Base-by-base conservation (phyloP, 2,797 vertebrate genomes). In the Karalla daura region DNA sequence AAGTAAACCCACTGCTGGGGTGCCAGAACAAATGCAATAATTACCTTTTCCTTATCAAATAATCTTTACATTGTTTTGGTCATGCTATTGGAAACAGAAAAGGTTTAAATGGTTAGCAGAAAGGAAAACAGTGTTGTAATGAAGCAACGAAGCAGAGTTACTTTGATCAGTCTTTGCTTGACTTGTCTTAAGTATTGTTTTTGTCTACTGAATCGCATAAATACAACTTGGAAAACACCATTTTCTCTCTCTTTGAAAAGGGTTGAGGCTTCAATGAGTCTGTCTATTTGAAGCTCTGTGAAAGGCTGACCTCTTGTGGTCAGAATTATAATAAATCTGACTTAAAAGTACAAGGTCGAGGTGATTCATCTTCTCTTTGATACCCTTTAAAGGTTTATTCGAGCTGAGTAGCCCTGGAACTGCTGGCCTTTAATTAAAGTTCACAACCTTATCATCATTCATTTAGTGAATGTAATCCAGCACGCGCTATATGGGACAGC, bases 231-330 rank as follows among this genome's bases (percentile, higher is more conserved):
- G 1, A 65, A 41, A 54, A 27, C 1, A 5, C n/a, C n/a, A 1
- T 45, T 33, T 50, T 2, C 27, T 15, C 0, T 37, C 6, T 7
- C 18, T 36, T 23, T 44, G 39, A 49, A 73, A 58, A 18, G 20
- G 2, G 1, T 17, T 24, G 25, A 60, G 36, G 30, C 13, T 12
- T 7, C 32, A 28, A n/a, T 32, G 8, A 35, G 13, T 35, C 11
- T 10, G 14, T 46, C 59, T 4, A 53, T 3, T 56, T 32, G 53
- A 49, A 76, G 40, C 35, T 80, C 43, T 85, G 81, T 80, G 13
- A 28, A 85, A 90, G 39, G 14, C 81, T 92, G 86, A 74, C 89
- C 89, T 83, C 90, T 88, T 80, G 86, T 92, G 90, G 89, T 24
- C 43, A 63, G 12, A 74, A 41, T 39, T 53, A n/a, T 27, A 74